phyloP scores from a whole-genome alignment of 2,113 vertebrate genomes.

The Grammomys surdaster region DNA sequence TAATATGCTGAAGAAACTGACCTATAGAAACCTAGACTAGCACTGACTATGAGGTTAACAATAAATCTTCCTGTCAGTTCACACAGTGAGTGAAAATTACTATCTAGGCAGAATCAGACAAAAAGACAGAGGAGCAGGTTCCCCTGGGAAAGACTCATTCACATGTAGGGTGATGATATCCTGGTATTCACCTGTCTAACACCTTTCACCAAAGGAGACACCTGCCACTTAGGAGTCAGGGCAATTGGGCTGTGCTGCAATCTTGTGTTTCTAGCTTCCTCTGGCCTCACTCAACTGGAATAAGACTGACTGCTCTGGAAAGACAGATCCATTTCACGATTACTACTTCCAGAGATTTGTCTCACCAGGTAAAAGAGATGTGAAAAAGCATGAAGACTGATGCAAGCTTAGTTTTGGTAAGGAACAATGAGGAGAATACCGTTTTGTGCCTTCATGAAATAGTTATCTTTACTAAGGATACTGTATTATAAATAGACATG shows the following conservation, averaged over 20 bases:
- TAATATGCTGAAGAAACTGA: not conserved
- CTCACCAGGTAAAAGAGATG: not conserved
- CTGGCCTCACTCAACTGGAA: not conserved
- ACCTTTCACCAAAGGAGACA: not conserved
- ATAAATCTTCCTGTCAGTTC: constrained; percentile 51
- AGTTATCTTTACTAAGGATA: not conserved
- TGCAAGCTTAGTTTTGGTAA: not conserved
- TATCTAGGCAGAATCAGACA: constrained; percentile 55
- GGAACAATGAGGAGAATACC: not conserved
- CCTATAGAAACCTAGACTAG: not conserved
- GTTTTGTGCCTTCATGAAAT: not conserved
- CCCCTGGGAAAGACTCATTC: not conserved
- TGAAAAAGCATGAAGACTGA: not conserved
- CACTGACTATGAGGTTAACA: constrained; percentile 36
- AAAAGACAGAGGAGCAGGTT: not conserved
- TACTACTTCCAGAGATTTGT: not conserved
- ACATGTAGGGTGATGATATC: not conserved
- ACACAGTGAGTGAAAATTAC: constrained; percentile 59
- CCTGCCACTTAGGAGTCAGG: not conserved
- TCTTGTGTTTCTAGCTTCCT: not conserved
- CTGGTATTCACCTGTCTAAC: not conserved
- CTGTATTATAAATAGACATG: not conserved
- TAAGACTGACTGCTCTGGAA: not conserved
- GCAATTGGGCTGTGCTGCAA: not conserved
- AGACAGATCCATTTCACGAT: not conserved